Base-by-base conservation (phyloP, 2,797 vertebrate species). In the Pristis pectinata region DNA sequence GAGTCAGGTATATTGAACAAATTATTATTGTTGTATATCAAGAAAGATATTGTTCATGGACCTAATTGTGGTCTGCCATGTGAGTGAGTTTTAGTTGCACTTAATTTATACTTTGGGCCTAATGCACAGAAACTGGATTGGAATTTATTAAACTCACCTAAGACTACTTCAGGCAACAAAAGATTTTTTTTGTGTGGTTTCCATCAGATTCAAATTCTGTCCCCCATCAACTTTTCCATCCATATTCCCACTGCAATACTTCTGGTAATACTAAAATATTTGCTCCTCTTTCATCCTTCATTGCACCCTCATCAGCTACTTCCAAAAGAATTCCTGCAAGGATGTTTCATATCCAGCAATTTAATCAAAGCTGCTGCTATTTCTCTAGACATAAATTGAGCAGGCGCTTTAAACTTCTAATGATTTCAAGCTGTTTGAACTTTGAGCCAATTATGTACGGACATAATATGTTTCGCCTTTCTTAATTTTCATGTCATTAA, bases 1-100 rank as follows among this genome's bases (percentile, higher is more conserved):
- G 96, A 96, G 95, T 95, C 95, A 96, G 97, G 97, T 98, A 97
- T 44, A 96, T 76, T 19, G 24, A 56, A 94, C 15, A 94, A 74
- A 34, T 76, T 44, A 44, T 49, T 30, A 44, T 3, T 27, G 10
- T 10, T 13, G 67, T 34, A 53, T 53, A 34, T 67, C 67, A 93
- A 30, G 41, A 93, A 93, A 74, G 30, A 13, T 94, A 34, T 34
- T 5, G 41, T 19, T 53, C n/a, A 56, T 76, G 67, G 5, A 17
- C 27, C 44, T 76, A 3, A 59, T 87, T 30, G 76, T 74, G 27
- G 24, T 76, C 64, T 85, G n/a, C 37, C 7, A 37, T 34, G 15
- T 6, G 92, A 93, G 4, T 93, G 41, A 74, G 44, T 5, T 41
- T 15, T 10, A 49, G 67, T 93, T 70, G 34, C n/a, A 56, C 64